A percentile compares a stretch with the other conserved stretches of the same genome.
Conservation (phyloP, 2,888 invertebrate genomes). For the Acleris emargana region DNA sequence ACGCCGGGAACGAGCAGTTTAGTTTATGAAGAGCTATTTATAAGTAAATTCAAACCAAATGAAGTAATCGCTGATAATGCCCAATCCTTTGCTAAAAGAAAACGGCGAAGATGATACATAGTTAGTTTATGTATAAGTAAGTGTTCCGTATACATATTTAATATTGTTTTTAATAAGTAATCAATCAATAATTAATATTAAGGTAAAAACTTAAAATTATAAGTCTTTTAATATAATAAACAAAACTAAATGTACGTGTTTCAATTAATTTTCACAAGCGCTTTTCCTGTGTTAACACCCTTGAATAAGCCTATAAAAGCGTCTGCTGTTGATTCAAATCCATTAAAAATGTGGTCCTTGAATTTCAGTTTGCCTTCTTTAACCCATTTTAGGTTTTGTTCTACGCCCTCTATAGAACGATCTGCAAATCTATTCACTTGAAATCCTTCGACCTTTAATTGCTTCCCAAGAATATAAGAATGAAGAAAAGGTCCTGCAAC, state of each 20-base stretch:
- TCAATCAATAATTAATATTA: no score
- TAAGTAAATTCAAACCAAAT: slow-evolving; percentile 54
- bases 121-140: slow-evolving; percentile 6
- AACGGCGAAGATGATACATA: slow-evolving; percentile 50
- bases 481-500: slow-evolving; percentile 75
- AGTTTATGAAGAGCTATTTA: slow-evolving; percentile 74
- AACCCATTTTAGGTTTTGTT: slow-evolving; percentile 85
- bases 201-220: no score
- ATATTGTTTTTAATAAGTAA: slow-evolving; percentile 1
- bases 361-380: slow-evolving; percentile 86
- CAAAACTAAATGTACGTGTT: no score
- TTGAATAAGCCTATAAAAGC: slow-evolving; percentile 85
- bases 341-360: slow-evolving; percentile 85
- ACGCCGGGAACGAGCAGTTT: slow-evolving; percentile 62
- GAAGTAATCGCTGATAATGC: slow-evolving; percentile 26
- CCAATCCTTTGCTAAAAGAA: slow-evolving; percentile 47
- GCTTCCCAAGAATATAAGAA: slow-evolving; percentile 78
- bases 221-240: no score
- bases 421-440: slow-evolving; percentile 75
- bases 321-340: slow-evolving; percentile 86
- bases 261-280: slow-evolving; percentile 82
- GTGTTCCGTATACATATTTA: slow-evolving; percentile 8
- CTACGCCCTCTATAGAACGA: slow-evolving; percentile 83
- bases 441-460: slow-evolving; percentile 87
- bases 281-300: slow-evolving; percentile 87